Conservation (phyloP, 2,888 invertebrate species). For the Aricia artaxerxes region DNA sequence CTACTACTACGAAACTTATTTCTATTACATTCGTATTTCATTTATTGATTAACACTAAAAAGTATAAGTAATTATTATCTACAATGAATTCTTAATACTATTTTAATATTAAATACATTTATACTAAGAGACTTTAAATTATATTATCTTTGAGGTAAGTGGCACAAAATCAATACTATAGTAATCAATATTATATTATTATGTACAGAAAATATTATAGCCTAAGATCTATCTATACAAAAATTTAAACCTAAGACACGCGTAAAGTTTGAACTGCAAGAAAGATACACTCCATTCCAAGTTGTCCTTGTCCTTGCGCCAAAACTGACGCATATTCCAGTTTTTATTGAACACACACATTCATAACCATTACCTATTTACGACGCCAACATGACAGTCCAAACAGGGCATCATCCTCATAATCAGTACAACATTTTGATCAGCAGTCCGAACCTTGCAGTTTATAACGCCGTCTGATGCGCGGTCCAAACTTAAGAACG, state of each 20-base stretch:
- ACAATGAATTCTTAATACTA: neutral
- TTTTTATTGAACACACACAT: no score
- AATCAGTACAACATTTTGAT: neutral
- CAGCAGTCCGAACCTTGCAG: neutral
- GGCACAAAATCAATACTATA: conserved; percentile 22
- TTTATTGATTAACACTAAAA: neutral
- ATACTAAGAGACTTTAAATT: neutral
- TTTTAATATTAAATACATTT: neutral
- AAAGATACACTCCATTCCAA: neutral
- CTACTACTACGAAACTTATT: no score
- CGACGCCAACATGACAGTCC: no score
- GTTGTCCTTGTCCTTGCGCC: no score
- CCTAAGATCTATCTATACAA: neutral
- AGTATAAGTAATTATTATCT: neutral
- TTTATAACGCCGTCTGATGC: neutral
- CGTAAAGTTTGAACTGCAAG: neutral
- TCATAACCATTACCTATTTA: no score
- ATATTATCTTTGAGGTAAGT: conserved; percentile 21
- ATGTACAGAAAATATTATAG: neutral
- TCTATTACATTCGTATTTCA: neutral
- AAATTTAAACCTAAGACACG: neutral
- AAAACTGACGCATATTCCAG: no score
- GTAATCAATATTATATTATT: neutral
- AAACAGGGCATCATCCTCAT: no score
- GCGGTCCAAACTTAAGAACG: neutral